A percentile compares a stretch with the other conserved stretches of the same genome.
Evolutionary conservation across 2,888 invertebrate species (phyloP).

Genomic region (Meandrusa payeni): DNA sequence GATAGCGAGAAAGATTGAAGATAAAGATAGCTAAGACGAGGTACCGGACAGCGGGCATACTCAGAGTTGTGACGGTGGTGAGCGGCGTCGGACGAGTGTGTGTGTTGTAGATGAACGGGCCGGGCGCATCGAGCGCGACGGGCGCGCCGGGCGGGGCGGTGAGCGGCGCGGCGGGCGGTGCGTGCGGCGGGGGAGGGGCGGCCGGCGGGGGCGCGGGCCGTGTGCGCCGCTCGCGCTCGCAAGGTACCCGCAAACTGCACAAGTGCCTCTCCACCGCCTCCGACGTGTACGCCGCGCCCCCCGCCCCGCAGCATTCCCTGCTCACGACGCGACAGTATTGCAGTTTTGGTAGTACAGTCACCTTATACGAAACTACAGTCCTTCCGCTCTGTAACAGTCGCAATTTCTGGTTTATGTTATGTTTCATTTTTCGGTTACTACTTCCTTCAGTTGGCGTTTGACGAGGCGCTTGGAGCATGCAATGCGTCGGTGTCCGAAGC

Average conservation of each 20-base stretch:
- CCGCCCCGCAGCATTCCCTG: conserved; percentile 84
- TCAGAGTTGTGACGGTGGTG: conserved; percentile 19
- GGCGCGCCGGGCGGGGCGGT: conserved; percentile 56
- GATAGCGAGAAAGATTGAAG: too few species aligned
- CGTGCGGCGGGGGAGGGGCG: conserved; percentile 73
- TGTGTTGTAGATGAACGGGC: conserved; percentile 82
- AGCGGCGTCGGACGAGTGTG: conserved; percentile 30
- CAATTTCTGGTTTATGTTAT: conserved; percentile 57
- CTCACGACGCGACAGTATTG: conserved; percentile 94
- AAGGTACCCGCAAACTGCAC: conserved; percentile 97
- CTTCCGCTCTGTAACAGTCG: conserved; percentile 73
- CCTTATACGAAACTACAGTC: conserved; percentile 70
- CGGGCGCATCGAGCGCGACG: conserved; percentile 75
- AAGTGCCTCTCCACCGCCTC: conserved; percentile 94
- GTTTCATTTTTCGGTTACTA: conserved; percentile 39
- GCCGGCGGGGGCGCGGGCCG: conserved; percentile 39
- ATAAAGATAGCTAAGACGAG: too few species aligned
- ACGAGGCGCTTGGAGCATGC: conserved; percentile 28
- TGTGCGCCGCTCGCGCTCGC: conserved; percentile 85
- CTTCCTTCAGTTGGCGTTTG: conserved; percentile 38
- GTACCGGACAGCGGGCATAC: neutral
- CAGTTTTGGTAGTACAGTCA: conserved; percentile 97
- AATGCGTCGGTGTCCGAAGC: conserved; percentile 11
- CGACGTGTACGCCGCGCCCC: conserved; percentile 86
- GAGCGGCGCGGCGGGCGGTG: conserved; percentile 38